Conservation (phyloP, 2,113 vertebrate genomes). For the Apeltes quadracus region DNA sequence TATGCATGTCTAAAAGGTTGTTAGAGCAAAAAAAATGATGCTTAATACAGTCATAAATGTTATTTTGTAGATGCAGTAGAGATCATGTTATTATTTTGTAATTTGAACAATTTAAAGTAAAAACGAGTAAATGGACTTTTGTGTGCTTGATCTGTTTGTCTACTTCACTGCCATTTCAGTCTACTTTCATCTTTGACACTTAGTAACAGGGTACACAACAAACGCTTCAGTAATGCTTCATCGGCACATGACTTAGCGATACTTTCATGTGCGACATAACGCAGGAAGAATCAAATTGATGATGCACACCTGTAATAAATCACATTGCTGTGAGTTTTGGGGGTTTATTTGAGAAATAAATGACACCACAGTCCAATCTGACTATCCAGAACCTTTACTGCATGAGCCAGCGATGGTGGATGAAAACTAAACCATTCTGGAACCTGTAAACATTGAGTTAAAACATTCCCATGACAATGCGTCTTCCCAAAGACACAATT, state of each 20-base stretch:
- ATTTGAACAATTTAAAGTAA: constrained; percentile 85
- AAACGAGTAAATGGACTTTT: constrained; percentile 67
- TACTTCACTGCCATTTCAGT: background rate
- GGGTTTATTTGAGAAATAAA: background rate
- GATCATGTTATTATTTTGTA: constrained; percentile 85
- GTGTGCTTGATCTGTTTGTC: constrained; percentile 42
- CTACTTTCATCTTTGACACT: background rate
- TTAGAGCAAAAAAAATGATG: constrained; percentile 77
- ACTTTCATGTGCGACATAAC: background rate
- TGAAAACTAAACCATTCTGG: background rate
- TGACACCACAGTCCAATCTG: background rate
- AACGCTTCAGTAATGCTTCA: background rate
- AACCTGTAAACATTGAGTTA: background rate
- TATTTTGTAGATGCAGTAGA: constrained; percentile 84
- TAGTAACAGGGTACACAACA: background rate
- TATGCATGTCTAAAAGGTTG: constrained; percentile 84
- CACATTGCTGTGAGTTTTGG: background rate
- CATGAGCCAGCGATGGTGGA: background rate
- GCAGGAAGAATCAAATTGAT: background rate
- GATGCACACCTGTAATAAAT: background rate
- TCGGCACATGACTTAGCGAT: background rate
- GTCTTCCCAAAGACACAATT: background rate
- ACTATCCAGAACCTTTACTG: background rate
- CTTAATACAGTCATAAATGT: constrained; percentile 81
- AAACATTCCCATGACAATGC: background rate